Base-by-base conservation (phyloP, 2,797 vertebrate genomes). In the Tokudaia muenninki region DNA sequence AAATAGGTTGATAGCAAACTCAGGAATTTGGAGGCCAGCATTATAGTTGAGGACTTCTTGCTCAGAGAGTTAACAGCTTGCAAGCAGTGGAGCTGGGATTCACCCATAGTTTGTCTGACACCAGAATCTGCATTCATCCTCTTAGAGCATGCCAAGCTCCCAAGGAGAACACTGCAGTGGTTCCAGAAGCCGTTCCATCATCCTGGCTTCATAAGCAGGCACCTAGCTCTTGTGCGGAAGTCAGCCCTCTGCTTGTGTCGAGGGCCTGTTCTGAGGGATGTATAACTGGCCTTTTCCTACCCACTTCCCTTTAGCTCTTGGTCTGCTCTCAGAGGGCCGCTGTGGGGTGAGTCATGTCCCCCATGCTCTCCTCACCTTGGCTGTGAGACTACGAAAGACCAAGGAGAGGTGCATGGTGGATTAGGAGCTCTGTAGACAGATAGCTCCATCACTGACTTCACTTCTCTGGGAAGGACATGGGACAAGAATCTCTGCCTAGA, bases 11-110 rank as follows among this genome's bases (percentile, higher is more conserved):
- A 52, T 59, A 55, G 24, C 26, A 79, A 61, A 91, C 61, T 72
- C 61, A 65, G 91, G 41, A 90, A 11, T 50, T 97, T 55, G 31
- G 61, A 91, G 44, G 19, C 26, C 81, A 67, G 63, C 67, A 6
- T 78, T 90, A 80, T 84, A 96, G 47, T 90, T 92, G 77, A 97
- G 59, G n/a, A 94, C 55, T 91, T 61, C 26, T 92, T 63, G 26
- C 72, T 93, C 26, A 93, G 91, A 92, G 81, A 91, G 65, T 93
- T 90, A 57, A 29, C 59, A 90, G 91, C 59, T 82, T 55, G 41
- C 67, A 57, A 92, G 70, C 90, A 79, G 50, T 77, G 37, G 63
- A 90, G 29, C 65, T 93, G 34, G 57, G 24, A 84, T 92, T 95
- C 63, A 90, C 9, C 65, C 37, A 82, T 12, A n/a, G 34, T 91